A percentile compares a stretch with the other conserved stretches of the same genome.
Conservation (phyloP, 2,888 invertebrate genomes). For the Celastrina argiolus region DNA sequence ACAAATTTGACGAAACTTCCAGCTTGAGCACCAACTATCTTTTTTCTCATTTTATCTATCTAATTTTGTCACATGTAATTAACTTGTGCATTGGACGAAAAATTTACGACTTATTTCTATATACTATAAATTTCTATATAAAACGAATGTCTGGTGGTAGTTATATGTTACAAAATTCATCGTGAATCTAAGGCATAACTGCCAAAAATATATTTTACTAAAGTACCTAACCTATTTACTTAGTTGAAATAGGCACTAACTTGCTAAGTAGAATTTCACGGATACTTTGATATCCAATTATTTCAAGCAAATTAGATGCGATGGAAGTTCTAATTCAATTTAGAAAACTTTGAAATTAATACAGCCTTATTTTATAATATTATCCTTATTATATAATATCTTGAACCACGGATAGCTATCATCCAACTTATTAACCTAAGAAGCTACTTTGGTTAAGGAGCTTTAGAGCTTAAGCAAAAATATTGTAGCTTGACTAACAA, state of each 20-base stretch:
- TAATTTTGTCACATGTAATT: too few species aligned
- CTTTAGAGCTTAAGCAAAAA: background rate
- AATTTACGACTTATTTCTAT: too few species aligned
- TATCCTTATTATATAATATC: background rate
- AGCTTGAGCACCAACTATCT: too few species aligned
- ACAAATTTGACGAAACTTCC: too few species aligned
- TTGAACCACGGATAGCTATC: background rate
- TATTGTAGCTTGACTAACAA: background rate
- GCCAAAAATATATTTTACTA: too few species aligned
- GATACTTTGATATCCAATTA: background rate
- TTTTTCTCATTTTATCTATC: too few species aligned
- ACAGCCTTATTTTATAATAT: background rate
- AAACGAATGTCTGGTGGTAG: too few species aligned
- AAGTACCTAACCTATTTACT: background rate
- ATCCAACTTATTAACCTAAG: constrained; percentile 5
- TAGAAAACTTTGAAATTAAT: background rate
- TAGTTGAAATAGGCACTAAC: background rate
- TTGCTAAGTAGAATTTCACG: constrained; percentile 1
- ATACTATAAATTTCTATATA: too few species aligned
- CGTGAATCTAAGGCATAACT: too few species aligned
- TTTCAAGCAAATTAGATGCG: background rate
- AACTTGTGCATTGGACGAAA: too few species aligned
- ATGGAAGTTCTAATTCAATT: background rate
- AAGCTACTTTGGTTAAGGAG: background rate
- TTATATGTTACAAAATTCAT: too few species aligned